phyloP scores from a whole-genome alignment of 1,140 invertebrate genomes.

The Drosophila santomea region DNA sequence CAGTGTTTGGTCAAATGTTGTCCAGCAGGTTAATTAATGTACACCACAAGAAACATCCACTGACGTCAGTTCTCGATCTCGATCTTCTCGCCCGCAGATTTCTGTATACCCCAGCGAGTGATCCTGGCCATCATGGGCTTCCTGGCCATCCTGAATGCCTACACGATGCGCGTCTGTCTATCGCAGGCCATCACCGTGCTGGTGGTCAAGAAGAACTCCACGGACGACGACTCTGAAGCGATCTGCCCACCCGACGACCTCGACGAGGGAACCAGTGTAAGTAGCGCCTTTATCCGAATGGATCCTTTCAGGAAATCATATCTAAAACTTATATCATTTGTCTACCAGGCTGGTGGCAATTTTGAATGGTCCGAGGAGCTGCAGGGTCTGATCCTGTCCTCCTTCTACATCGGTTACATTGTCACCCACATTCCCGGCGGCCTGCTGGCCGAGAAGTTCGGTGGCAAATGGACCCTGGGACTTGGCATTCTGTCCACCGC shows the following conservation, averaged over 20 bases:
- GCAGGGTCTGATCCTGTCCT: conserved; percentile 87
- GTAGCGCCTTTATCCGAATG: background rate
- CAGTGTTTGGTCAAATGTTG: conserved; percentile 9
- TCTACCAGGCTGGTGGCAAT: conserved; percentile 36
- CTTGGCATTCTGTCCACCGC: conserved; percentile 90
- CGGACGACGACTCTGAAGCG: conserved; percentile 37
- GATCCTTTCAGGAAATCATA: background rate
- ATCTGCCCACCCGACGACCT: conserved; percentile 68
- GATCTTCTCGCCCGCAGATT: conserved; percentile 85
- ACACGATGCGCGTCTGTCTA: conserved; percentile 94
- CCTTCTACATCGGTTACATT: conserved; percentile 88
- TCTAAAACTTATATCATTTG: background rate
- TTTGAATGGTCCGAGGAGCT: conserved; percentile 74
- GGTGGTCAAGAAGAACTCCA: conserved; percentile 85
- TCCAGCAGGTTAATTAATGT: conserved; percentile 15
- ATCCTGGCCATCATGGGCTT: conserved; percentile 94
- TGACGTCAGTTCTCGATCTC: conserved; percentile 3
- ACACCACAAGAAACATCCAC: background rate
- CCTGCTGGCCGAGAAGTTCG: conserved; percentile 89
- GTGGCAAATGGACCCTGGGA: conserved; percentile 91
- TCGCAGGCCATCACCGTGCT: conserved; percentile 96
- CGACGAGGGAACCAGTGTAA: conserved; percentile 31
- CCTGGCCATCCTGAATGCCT: conserved; percentile 93
- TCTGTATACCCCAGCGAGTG: conserved; percentile 89
- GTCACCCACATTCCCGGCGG: conserved; percentile 87